Base-by-base conservation (phyloP, 2,797 vertebrate genomes). In the Phoxinus dragarum region DNA sequence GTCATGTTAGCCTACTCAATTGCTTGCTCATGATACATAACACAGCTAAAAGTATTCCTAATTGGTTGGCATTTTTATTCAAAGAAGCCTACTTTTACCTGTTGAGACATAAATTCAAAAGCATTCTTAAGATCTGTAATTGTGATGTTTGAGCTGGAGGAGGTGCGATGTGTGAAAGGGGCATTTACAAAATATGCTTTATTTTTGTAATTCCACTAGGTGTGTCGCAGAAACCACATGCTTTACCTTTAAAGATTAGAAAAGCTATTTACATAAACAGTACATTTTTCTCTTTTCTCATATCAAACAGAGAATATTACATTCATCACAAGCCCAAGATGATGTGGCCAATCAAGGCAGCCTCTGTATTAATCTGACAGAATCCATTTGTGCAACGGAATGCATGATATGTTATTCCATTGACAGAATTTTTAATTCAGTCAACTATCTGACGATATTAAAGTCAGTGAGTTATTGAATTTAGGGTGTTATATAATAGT, bases 271-370 rank as follows among this genome's bases (percentile, higher is more conserved):
- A n/a, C 11, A 74, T 44, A 61, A 78, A 42, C 14, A 6, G 7
- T 27, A 27, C 1, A 3, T 40, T 16, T 52, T n/a, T 68, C 11
- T 67, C 27, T 80, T 71, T 78, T 76, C 27, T 31, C 56, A 81
- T 74, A 67, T 88, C 80, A 78, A 86, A 54, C 21, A 42, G 52
- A 31, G 17, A 49, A 11, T 14, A 74, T 64, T 23, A 47, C 19
- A 47, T 82, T 61, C n/a, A 23, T 54, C 80, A 82, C 34, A 76
- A 54, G 47, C 67, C 23, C 49, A 17, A 40, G 31, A 56, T 56
- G 27, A 81, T 42, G 36, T 72, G 67, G 66, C 17, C 36, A 40
- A 27, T 72, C 6, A 56, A 36, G 36, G 44, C 19, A 68, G 21
- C 66, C 47, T 81, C 47, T 21, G 52, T 21, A 73, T 73, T 49